A percentile compares a stretch with the other conserved stretches of the same genome.
phyloP scores from a whole-genome alignment of 1,140 invertebrate genomes.

The Heliconius hewitsoni region DNA sequence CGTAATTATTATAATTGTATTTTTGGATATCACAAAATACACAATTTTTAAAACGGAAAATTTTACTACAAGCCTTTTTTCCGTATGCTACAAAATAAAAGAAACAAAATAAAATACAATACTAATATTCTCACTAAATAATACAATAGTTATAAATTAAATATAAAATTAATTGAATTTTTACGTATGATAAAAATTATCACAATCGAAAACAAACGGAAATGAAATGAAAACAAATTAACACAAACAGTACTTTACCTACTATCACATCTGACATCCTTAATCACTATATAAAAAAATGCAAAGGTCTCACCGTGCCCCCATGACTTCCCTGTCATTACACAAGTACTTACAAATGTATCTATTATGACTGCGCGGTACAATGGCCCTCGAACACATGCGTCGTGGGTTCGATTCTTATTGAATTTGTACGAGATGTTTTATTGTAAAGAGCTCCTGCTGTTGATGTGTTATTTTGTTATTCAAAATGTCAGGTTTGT shows the following conservation, averaged over 20 bases:
- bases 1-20: too few species aligned
- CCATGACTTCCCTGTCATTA: slow-evolving; percentile 64
- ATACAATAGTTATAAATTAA: too few species aligned
- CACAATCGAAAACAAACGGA: too few species aligned
- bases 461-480: slow-evolving; percentile 40
- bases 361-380: slow-evolving; percentile 62
- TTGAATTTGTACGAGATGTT: slow-evolving; percentile 73
- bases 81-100: too few species aligned
- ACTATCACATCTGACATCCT: not conserved
- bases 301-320: slow-evolving; percentile 44
- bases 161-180: too few species aligned
- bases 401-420: slow-evolving; percentile 66
- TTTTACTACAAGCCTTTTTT: too few species aligned
- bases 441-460: slow-evolving; percentile 34
- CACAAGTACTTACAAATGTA: slow-evolving; percentile 53
- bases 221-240: not conserved
- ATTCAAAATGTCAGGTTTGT: slow-evolving; percentile 31
- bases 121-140: too few species aligned
- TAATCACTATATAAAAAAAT: not conserved
- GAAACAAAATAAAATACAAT: too few species aligned
- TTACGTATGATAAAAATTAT: too few species aligned
- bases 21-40: too few species aligned
- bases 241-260: not conserved
- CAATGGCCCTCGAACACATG: slow-evolving; percentile 72
- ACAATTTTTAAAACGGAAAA: too few species aligned